phyloP scores from a whole-genome alignment of 2,113 vertebrate species.

The Laticauda laticaudata region DNA sequence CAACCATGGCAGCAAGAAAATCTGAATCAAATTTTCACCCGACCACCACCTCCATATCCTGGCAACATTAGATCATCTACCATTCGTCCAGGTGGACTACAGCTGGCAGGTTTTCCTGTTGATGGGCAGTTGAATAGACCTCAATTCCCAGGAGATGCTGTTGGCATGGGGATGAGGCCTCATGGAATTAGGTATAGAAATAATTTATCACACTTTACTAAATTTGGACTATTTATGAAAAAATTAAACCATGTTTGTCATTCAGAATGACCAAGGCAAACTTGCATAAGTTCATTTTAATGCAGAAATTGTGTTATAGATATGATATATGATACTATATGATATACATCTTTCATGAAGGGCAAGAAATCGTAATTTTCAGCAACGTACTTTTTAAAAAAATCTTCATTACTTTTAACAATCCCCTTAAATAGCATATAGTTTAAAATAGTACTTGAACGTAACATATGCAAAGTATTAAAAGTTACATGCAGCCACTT shows the following conservation, averaged over 20 bases:
- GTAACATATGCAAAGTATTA: background rate
- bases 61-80: slow-evolving; percentile 76
- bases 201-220: background rate
- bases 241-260: background rate
- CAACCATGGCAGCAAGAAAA: slow-evolving; percentile 84
- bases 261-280: background rate
- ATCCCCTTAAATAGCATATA: background rate
- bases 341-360: background rate
- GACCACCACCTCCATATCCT: slow-evolving; percentile 93
- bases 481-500: background rate
- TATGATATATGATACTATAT: background rate
- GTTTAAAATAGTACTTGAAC: background rate
- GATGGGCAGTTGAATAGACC: slow-evolving; percentile 74
- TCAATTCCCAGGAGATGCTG: slow-evolving; percentile 76
- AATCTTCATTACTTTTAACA: background rate
- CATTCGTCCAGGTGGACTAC: slow-evolving; percentile 66
- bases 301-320: background rate
- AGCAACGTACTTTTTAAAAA: background rate
- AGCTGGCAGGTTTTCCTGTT: slow-evolving; percentile 74
- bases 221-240: background rate
- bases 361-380: background rate
- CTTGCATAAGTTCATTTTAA: background rate
- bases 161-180: slow-evolving; percentile 75
- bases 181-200: slow-evolving; percentile 78
- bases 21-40: slow-evolving; percentile 74